A percentile compares a stretch with the other conserved stretches of the same genome.
Evolutionary conservation across 2,888 invertebrate species (phyloP).

Genomic region (Crioceris asparagi): DNA sequence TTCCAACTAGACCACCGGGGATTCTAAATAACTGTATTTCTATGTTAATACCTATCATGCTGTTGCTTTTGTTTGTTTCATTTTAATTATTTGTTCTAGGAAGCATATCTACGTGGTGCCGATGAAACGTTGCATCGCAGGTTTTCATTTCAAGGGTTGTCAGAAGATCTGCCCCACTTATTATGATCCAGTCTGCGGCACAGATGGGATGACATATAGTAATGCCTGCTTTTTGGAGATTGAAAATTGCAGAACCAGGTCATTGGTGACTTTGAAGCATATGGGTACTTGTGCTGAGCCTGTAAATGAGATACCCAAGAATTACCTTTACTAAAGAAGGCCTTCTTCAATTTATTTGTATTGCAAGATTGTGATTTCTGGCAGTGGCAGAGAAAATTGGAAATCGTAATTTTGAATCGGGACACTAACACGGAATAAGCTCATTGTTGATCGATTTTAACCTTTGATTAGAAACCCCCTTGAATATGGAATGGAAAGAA

Average conservation of each 20-base stretch:
- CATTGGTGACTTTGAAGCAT: conserved; percentile 64
- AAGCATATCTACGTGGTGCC: conserved; percentile 89
- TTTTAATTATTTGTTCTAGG: conserved; percentile 44
- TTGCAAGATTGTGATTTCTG: no score
- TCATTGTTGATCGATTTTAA: no score
- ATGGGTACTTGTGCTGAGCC: conserved; percentile 80
- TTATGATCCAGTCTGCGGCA: conserved; percentile 89
- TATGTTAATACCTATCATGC: no score
- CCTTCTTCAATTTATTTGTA: no score
- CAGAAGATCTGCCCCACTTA: conserved; percentile 77
- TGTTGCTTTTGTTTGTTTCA: no score
- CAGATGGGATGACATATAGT: conserved; percentile 84
- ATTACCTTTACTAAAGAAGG: conserved; percentile 62
- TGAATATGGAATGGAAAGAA: no score
- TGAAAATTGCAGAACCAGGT: conserved; percentile 80
- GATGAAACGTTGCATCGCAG: conserved; percentile 72
- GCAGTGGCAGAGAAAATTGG: no score
- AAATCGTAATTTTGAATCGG: no score
- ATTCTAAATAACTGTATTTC: no score
- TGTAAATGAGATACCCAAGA: conserved; percentile 72
- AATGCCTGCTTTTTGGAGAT: conserved; percentile 87
- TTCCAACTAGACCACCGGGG: no score
- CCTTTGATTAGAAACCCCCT: no score
- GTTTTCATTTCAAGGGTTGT: conserved; percentile 79
- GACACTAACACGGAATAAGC: no score